Evolutionary conservation across 2,888 invertebrate genomes (phyloP).

Genomic region (Hoplodrina ambigua): DNA sequence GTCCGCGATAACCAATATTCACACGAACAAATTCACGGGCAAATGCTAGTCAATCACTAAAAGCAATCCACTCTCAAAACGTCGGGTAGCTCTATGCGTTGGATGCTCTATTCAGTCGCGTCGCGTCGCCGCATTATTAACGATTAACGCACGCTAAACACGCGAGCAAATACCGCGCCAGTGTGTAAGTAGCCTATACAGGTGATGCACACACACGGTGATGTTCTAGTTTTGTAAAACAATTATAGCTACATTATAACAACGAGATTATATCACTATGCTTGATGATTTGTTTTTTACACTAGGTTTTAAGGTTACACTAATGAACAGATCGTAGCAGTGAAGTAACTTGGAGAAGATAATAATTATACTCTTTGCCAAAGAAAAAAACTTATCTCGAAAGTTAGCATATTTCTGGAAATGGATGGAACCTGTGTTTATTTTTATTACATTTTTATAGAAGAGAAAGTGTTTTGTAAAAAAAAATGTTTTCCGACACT

Average conservation of each 20-base stretch:
- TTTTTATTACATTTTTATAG: too few species aligned
- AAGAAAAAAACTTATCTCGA: too few species aligned
- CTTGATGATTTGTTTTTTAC: too few species aligned
- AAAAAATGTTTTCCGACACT: too few species aligned
- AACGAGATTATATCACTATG: background rate
- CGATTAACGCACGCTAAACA: constrained; percentile 50
- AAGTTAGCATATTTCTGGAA: too few species aligned
- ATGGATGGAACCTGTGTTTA: too few species aligned
- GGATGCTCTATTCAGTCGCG: constrained; percentile 16
- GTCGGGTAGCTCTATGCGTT: background rate
- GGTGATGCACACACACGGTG: constrained; percentile 1
- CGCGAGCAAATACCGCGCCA: constrained; percentile 39
- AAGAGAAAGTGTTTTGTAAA: too few species aligned
- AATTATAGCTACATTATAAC: background rate
- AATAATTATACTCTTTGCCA: too few species aligned
- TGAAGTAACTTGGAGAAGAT: too few species aligned
- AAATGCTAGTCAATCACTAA: constrained; percentile 27
- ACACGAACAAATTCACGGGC: background rate
- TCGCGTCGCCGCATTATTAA: constrained; percentile 34
- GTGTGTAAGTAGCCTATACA: constrained; percentile 18
- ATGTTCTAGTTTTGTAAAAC: background rate
- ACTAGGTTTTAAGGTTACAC: too few species aligned
- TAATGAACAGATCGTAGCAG: too few species aligned
- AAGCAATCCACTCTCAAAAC: constrained; percentile 35
- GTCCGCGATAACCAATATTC: background rate